Evolutionary conservation across 2,113 vertebrate genomes (phyloP).

Genomic region (Ictalurus punctatus): DNA sequence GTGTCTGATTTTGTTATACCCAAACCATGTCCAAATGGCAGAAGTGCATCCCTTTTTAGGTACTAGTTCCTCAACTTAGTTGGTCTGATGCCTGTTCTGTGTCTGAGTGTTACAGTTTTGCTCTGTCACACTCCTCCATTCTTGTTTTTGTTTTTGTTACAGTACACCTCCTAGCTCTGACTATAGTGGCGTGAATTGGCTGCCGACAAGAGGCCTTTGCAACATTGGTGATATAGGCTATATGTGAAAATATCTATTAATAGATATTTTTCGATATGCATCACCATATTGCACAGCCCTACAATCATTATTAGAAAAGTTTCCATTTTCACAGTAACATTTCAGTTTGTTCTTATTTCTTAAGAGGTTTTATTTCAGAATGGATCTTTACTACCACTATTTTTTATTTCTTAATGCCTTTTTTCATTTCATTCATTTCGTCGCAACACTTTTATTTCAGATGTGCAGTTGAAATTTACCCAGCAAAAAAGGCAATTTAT

Average conservation of each 20-base stretch:
- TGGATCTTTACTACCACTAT: neutral
- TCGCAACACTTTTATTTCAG: neutral
- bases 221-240: neutral
- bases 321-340: neutral
- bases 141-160: neutral
- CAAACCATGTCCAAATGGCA: neutral
- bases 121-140: neutral
- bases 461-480: neutral
- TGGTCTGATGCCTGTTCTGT: neutral
- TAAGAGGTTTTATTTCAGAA: no score
- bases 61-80: neutral
- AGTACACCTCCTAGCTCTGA: neutral
- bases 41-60: neutral
- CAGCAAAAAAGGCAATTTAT: neutral
- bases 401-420: no score
- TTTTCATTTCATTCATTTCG: neutral
- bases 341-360: neutral
- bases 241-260: neutral
- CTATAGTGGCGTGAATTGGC: neutral
- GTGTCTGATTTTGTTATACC: neutral
- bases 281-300: neutral
- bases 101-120: neutral
- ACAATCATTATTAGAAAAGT: neutral
- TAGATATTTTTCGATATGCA: neutral
- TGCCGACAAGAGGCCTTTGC: neutral